Evolutionary conservation across 2,113 vertebrate genomes (phyloP).

Genomic region (Prunella himalayana): DNA sequence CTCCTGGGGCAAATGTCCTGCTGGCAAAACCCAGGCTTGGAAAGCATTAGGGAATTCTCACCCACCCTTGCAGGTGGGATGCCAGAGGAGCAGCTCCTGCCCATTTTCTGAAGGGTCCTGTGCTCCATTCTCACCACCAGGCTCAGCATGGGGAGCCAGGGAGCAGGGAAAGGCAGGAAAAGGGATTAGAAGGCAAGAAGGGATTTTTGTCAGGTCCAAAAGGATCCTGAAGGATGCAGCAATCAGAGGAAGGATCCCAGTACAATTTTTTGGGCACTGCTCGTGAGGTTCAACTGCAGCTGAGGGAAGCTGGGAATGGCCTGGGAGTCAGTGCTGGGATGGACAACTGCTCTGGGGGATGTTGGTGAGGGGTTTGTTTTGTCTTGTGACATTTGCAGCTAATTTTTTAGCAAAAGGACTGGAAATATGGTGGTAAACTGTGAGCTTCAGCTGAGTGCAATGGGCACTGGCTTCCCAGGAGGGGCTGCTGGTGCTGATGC

Average conservation of each 20-base stretch:
- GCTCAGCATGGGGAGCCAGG: neutral
- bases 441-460: neutral
- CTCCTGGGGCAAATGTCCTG: neutral
- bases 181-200: neutral
- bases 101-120: neutral
- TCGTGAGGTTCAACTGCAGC: neutral
- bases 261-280: neutral
- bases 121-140: neutral
- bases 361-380: neutral
- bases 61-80: neutral
- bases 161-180: neutral
- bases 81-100: neutral
- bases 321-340: neutral
- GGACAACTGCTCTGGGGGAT: neutral
- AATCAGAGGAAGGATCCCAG: neutral
- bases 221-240: neutral
- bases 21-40: neutral
- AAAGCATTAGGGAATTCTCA: neutral
- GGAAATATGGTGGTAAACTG: neutral
- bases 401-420: neutral
- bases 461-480: neutral
- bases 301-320: rapidly evolving
- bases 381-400: neutral
- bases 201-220: neutral
- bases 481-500: neutral